Evolutionary conservation across 30 jellyfish, hydroid and myxozoan genomes (phyloP), one percentile per base, ranked within the genome.

Genomic region (Cassiopea xamachana): DNA sequence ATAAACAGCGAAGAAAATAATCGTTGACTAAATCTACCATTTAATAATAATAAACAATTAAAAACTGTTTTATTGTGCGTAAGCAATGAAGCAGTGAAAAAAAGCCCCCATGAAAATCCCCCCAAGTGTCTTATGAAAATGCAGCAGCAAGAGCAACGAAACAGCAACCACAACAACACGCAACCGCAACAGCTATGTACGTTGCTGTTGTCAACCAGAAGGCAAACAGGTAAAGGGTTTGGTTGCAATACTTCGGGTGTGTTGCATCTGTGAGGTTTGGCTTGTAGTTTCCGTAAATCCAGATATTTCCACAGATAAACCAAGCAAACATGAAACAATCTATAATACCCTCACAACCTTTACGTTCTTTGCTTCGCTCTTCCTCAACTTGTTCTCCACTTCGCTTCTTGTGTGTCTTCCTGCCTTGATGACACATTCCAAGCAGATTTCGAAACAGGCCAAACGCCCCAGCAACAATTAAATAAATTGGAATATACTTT

Each of bases 261-360:
- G 14, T 48, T 15, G 82, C 69, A 59, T 87, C 69, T 2, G 45
- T 78, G 78, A 84, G 87, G 51, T 78, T 77, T 13, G 99, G 99
- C 76, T 78, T 76, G 88, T 95, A 95, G 87, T 87, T 84, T 39
- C 85, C 48, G 94, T 95, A 95, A 49, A 95, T 92, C 99, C 99
- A 95, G 12, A 95, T 97, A 80, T 95, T 95, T n/a, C 99, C 99
- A 49, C 93, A 85, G 71, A 95, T 95, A 74, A 95, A 95, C 99
- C 99, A 95, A 2, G 96, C 99, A 49, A 95, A 71, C 64, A 95
- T 79, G 81, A 95, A 95, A 82, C 98, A 92, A 81, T 95, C 98
- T 61, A 95, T 92, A 80, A 92, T 70, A 48, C 99, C 96, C 69
- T 95, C 99, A 1, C 87, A 95, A 45, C 93, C 85, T 39, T 89